Percentiles rank a stretch among this genome's conserved stretches.
These are phyloP conservation scores for Epinotia bilunana DNA, from an alignment of 2,888 invertebrate species.

Conservation along the genomic window DNA sequence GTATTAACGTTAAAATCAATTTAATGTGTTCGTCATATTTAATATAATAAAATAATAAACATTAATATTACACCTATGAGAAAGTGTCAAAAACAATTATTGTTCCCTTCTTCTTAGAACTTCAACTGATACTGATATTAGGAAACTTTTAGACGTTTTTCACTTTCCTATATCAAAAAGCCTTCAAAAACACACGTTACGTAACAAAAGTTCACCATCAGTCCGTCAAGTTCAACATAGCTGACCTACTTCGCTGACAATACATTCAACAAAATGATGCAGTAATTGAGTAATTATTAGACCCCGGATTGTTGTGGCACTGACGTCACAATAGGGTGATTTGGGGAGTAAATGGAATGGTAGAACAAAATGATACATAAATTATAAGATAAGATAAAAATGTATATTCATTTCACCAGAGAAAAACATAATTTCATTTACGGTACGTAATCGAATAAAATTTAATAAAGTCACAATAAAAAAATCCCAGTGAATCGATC, in stretches of 20 bases:
- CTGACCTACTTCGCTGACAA: conserved; percentile 29
- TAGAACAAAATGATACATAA: no score
- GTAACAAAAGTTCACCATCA: conserved; percentile 19
- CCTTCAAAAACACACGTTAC: conserved; percentile 8
- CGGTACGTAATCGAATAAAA: no score
- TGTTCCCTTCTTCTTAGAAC: conserved; percentile 4
- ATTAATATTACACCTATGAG: background rate
- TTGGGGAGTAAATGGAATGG: no score
- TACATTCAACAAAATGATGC: conserved; percentile 26
- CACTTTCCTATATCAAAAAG: conserved; percentile 15
- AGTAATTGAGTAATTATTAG: conserved; percentile 32
- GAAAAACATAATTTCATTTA: no score
- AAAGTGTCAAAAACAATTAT: background rate
- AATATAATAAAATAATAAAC: no score
- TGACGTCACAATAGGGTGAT: no score
- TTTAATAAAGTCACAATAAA: no score
- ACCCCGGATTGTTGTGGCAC: no score
- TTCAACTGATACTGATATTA: conserved; percentile 1
- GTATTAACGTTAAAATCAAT: no score
- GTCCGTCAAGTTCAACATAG: conserved; percentile 26
- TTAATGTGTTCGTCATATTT: background rate
- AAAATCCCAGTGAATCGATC: no score
- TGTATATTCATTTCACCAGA: no score
- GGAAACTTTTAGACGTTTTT: conserved; percentile 10
- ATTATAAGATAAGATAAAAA: no score